phyloP scores from a whole-genome alignment of 2,888 invertebrate species.

The Agapetus fuscipes region DNA sequence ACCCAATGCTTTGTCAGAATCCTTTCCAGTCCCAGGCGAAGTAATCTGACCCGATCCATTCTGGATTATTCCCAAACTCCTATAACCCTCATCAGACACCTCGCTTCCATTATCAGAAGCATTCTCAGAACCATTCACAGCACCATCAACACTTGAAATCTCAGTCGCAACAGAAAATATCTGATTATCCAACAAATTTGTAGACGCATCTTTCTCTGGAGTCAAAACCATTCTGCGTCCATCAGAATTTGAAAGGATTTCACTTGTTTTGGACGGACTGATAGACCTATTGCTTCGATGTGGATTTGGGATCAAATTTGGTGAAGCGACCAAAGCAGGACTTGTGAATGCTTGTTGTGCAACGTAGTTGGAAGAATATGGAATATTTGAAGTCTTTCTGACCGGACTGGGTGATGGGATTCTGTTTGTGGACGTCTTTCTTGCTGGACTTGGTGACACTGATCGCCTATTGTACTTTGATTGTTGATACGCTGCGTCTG shows the following conservation, averaged over 20 bases:
- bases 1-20: constrained; percentile 25
- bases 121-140: constrained; percentile 38
- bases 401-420: constrained; percentile 16
- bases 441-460: constrained; percentile 25
- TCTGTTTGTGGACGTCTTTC: constrained; percentile 7
- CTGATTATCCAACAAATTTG: constrained; percentile 16
- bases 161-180: constrained; percentile 18
- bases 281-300: constrained; percentile 37
- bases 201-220: constrained; percentile 23
- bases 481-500: constrained; percentile 18
- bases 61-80: constrained; percentile 64
- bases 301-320: constrained; percentile 43
- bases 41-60: constrained; percentile 39
- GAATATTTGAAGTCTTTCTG: constrained; percentile 8
- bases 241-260: constrained; percentile 19
- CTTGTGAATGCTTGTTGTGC: constrained; percentile 6
- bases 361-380: constrained; percentile 1
- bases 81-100: constrained; percentile 77
- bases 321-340: constrained; percentile 29
- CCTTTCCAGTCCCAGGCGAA: constrained; percentile 27
- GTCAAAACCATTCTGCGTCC: constrained; percentile 25
- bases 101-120: constrained; percentile 75
- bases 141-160: constrained; percentile 22
- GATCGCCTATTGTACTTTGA: constrained; percentile 24
- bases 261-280: constrained; percentile 12